Evolutionary conservation across 2,797 vertebrate genomes (phyloP), one percentile per base, ranked within the genome.

Genomic region (Otus scops): DNA sequence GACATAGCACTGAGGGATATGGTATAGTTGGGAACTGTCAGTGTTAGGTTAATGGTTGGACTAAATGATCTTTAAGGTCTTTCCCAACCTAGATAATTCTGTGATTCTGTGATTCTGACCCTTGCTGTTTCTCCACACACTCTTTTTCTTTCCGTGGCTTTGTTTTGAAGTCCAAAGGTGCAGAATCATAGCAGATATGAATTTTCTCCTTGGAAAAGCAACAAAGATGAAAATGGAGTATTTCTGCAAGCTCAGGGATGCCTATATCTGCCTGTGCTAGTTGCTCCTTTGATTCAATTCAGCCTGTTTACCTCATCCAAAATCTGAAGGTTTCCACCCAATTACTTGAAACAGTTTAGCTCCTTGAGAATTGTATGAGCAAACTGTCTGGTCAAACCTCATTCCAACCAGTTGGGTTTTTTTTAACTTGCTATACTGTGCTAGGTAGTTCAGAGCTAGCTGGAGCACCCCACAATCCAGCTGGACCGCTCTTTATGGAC

Each of bases 191-290:
- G 34, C 30, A 94, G 64, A 85, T 73, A 89, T 8, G 6, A 89
- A 88, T 95, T 89, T 97, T 88, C 74, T 92, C 90, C 74, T 88
- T 83, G 73, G 71, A 96, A 97, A 89, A 83, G 54, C 71, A 86
- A 68, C 41, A 96, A 96, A 86, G 48, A 65, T 61, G 45, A 85
- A 88, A 96, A 79, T 34, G 21, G 17, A 16, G 12, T 54, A 48
- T 56, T 93, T 84, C 47, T 83, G 19, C 12, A 82, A 60, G 30
- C 7, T 54, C 27, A 14, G 8, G 30, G 12, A 45, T 87, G 32
- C 23, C 32, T 67, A 1, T 53, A 23, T 16, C 32, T 69, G 8
- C n/a, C 21, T 45, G 6, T 48, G 24, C 8, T 81, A 36, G 8
- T 27, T 81, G 51, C 14, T 56, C 21, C 13, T 84, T 87, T 69